Evolutionary conservation across 1,140 invertebrate species (phyloP).

Genomic region (Streblospio benedicti): DNA sequence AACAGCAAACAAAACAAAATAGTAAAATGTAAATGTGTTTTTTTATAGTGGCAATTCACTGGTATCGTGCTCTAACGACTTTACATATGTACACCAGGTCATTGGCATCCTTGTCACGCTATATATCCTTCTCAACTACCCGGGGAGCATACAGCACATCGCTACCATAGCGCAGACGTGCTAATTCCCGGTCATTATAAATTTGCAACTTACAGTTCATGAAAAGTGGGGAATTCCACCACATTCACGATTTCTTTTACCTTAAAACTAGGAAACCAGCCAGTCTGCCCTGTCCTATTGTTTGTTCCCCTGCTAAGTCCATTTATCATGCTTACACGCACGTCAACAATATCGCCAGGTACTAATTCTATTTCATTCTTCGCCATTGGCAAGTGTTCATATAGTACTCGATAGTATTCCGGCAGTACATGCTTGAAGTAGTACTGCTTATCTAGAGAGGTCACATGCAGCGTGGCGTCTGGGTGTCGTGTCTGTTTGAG

Average conservation of each 20-base stretch:
- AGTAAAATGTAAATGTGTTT: no score
- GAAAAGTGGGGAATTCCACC: slow-evolving; percentile 31
- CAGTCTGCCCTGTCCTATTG: slow-evolving; percentile 59
- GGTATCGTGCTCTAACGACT: no score
- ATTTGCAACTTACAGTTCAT: no score
- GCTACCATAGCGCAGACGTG: no score
- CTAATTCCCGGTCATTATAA: no score
- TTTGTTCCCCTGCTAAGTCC: slow-evolving; percentile 85
- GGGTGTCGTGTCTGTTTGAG: slow-evolving; percentile 83
- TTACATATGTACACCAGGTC: no score
- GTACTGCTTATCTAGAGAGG: slow-evolving; percentile 91
- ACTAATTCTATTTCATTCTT: slow-evolving; percentile 63
- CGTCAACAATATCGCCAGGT: slow-evolving; percentile 74
- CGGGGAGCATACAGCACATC: no score
- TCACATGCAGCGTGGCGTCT: slow-evolving; percentile 73
- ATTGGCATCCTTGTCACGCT: no score
- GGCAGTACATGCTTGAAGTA: slow-evolving; percentile 92
- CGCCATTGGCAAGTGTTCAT: slow-evolving; percentile 56
- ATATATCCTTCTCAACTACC: no score
- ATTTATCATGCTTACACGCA: slow-evolving; percentile 95
- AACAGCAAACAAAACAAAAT: no score
- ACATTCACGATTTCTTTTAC: slow-evolving; percentile 30
- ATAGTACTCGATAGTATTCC: slow-evolving; percentile 66
- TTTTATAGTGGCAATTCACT: no score
- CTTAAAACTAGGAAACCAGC: slow-evolving; percentile 51